Percentiles rank a stretch among this genome's conserved stretches.
These are phyloP conservation scores for Heliconius ethilla DNA, from an alignment of 2,888 invertebrate species.

Conservation along the genomic window DNA sequence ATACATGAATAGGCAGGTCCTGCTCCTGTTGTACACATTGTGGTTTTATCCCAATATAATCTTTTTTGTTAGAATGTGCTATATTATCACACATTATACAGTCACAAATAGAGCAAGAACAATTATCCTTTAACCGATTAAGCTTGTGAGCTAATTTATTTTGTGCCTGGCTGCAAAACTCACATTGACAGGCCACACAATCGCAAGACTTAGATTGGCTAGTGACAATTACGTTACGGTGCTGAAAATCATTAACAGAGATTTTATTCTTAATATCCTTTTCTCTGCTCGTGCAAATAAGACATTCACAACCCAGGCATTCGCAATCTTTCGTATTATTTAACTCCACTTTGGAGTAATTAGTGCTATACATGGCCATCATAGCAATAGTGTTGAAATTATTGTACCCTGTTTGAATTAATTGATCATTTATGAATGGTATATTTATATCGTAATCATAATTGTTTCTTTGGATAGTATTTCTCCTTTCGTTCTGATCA, in stretches of 20 bases:
- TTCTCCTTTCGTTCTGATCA: conserved; percentile 54
- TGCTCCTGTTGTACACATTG: background rate
- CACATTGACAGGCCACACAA: conserved; percentile 51
- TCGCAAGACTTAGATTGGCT: conserved; percentile 43
- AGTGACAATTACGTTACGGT: conserved; percentile 1
- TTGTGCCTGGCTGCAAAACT: conserved; percentile 43
- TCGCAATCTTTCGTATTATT: conserved; percentile 43
- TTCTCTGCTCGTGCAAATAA: conserved; percentile 49
- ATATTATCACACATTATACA: conserved; percentile 49
- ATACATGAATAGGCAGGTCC: background rate
- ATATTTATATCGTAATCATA: conserved; percentile 60
- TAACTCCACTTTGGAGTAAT: conserved; percentile 40
- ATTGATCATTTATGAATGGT: conserved; percentile 43
- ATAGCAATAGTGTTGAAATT: conserved; percentile 52
- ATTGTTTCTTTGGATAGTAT: conserved; percentile 54
- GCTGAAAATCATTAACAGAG: conserved; percentile 2
- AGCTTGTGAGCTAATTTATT: conserved; percentile 18
- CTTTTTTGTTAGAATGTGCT: conserved; percentile 7
- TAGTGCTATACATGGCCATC: conserved; percentile 49
- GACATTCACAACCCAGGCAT: conserved; percentile 57
- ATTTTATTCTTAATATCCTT: background rate
- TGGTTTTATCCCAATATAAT: background rate
- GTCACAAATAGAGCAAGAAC: conserved; percentile 49
- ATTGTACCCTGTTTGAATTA: conserved; percentile 15
- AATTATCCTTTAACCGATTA: conserved; percentile 31